Conservation (phyloP, 1,140 invertebrate species). For the Meloidogyne chitwoodi region DNA sequence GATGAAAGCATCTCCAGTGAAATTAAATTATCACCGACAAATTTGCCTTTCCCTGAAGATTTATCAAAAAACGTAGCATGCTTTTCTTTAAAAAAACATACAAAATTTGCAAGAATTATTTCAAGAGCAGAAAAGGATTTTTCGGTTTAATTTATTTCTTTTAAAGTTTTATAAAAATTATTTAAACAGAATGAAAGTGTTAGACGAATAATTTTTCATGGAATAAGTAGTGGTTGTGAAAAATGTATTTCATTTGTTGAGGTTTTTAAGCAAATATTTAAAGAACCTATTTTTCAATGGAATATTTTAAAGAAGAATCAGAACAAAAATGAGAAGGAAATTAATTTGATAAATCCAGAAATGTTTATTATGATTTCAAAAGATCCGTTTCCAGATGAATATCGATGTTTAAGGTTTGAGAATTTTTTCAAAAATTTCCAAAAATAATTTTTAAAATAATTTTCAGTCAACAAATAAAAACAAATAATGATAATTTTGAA, state of each 20-base stretch:
- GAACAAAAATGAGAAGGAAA: neutral
- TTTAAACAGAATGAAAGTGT: neutral
- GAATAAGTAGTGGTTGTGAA: neutral
- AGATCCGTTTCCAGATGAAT: slow-evolving; percentile 20
- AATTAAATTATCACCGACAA: neutral
- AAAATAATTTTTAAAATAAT: neutral
- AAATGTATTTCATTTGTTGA: slow-evolving; percentile 14
- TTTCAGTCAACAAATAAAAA: neutral
- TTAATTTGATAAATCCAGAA: slow-evolving; percentile 11
- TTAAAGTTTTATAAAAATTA: neutral
- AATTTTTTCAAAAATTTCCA: neutral
- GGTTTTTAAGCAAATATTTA: slow-evolving; percentile 4
- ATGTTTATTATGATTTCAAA: slow-evolving; percentile 22
- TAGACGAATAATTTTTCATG: slow-evolving; percentile 11
- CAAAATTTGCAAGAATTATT: slow-evolving; percentile 18
- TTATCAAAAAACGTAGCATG: neutral
- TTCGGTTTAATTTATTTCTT: neutral
- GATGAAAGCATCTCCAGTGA: neutral
- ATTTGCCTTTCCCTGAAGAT: slow-evolving; percentile 4
- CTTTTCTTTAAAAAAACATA: slow-evolving; percentile 13
- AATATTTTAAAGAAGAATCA: slow-evolving; percentile 7
- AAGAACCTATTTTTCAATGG: slow-evolving; percentile 13
- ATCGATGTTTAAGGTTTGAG: neutral
- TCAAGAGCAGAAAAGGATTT: slow-evolving; percentile 15
- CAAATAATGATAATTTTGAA: neutral